phyloP scores from a whole-genome alignment of 2,797 vertebrate genomes.

The Sebastes ruberrimus region DNA sequence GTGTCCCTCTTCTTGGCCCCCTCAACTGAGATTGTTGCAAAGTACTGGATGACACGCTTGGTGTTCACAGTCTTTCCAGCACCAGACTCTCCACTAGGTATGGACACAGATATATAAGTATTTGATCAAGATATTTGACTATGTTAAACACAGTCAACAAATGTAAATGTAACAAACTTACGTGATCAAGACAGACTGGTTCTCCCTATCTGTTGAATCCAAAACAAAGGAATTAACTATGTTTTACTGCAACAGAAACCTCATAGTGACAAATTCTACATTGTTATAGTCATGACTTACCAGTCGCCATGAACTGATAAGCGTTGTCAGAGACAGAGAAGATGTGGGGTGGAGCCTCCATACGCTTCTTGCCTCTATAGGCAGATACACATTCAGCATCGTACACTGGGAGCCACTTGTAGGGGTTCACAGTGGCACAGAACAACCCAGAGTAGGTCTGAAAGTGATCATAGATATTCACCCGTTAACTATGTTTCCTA shows the following conservation, averaged over 20 bases:
- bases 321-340: constrained; percentile 94
- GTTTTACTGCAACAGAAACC: not conserved
- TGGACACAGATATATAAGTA: constrained; percentile 6
- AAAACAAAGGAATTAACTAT: constrained; percentile 3
- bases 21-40: constrained; percentile 77
- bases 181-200: constrained; percentile 90
- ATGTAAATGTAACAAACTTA: constrained; percentile 65
- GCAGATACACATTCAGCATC: constrained; percentile 83
- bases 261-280: too few relatives aligned
- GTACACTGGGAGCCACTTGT: constrained; percentile 89
- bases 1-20: constrained; percentile 62
- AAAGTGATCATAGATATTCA: not conserved
- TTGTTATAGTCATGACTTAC: constrained; percentile 42
- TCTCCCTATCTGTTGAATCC: constrained; percentile 83
- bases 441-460: constrained; percentile 85
- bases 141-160: not conserved
- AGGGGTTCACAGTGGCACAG: constrained; percentile 85
- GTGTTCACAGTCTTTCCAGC: constrained; percentile 87
- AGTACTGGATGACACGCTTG: constrained; percentile 86
- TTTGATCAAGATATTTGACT: not conserved
- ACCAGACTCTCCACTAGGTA: constrained; percentile 82
- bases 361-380: constrained; percentile 91
- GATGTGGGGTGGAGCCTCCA: constrained; percentile 91
- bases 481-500: not conserved
- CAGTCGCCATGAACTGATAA: constrained; percentile 82